Base-by-base conservation (phyloP, 2,113 vertebrate species). In the Polypterus bichir region DNA sequence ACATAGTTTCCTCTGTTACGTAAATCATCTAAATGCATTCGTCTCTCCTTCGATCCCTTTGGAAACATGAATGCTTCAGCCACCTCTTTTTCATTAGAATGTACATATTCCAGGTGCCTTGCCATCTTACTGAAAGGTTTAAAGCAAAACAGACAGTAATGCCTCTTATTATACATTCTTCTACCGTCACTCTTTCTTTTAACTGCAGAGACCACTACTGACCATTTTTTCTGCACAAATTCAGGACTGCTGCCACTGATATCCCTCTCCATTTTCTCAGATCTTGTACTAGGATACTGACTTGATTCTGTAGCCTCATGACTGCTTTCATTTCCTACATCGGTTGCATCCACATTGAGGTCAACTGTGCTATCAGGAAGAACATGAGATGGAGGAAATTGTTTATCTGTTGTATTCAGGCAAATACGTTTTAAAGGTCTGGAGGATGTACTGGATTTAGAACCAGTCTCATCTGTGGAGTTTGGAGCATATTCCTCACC, bases 1-100 rank as follows among this genome's bases (percentile, higher is more conserved):
- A 49, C 55, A 62, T 57, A 74, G 49, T 74, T 73, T 57, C 68
- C 70, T 69, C 48, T 62, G 47, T 71, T 71, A 8, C 58, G 47
- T 55, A 75, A 66, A 54, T 64, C 63, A 62, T 73, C 49, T 8
- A 67, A 7, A 11, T 69, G 68, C 9, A 65, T 44, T 9, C 63
- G 49, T 27, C 70, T 62, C 27, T 69, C 60, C 45, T 63, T 69
- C 6, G 67, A 72, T 2, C 61, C 63, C 48, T 72, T 72, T 3
- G 70, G 60, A 46, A 67, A 72, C 10, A 56, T 51, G 46, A 63
- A 57, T 2, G 70, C 67, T 48, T 60, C 63, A 3, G 64, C 63
- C 2, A 69, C 70, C 3, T 69, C 67, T 11, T 56, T 44, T 59
- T 69, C 57, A 8, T 67, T 62, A 4, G 57, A 56, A 44, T 72